phyloP scores from a whole-genome alignment of 2,113 vertebrate genomes.

The Calidris pygmaea region DNA sequence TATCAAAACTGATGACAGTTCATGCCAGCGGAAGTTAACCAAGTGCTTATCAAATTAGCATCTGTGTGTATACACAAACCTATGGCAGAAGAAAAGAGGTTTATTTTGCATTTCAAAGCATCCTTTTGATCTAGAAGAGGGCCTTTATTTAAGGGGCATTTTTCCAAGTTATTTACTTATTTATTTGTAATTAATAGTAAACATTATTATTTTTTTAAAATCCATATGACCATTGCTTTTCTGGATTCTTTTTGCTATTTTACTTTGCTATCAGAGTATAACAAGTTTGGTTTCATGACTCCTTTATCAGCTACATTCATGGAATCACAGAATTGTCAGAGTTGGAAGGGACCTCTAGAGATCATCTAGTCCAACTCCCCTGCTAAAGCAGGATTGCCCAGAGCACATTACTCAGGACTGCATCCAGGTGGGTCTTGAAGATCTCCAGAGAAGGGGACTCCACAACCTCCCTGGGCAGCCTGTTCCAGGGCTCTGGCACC shows the following conservation, averaged over 20 bases:
- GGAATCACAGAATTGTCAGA: no score
- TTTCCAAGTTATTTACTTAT: background rate
- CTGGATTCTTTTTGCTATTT: background rate
- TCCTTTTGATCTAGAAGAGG: background rate
- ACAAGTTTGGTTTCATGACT: background rate
- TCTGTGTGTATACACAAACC: background rate
- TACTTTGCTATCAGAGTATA: background rate
- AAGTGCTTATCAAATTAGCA: background rate
- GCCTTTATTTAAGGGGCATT: background rate
- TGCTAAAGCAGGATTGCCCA: no score
- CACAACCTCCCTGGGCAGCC: no score
- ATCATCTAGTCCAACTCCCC: no score
- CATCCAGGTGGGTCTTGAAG: no score
- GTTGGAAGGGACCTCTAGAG: no score
- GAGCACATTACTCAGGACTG: no score
- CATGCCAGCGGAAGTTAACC: background rate
- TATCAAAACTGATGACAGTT: background rate
- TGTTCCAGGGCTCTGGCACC: no score
- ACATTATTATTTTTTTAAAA: background rate
- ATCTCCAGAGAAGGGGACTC: no score
- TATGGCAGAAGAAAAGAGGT: background rate
- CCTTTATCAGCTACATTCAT: background rate
- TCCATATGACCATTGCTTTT: background rate
- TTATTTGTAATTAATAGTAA: background rate
- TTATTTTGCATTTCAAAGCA: constrained; percentile 21